Evolutionary conservation across 2,113 vertebrate species (phyloP).

Genomic region (Strix aluco): DNA sequence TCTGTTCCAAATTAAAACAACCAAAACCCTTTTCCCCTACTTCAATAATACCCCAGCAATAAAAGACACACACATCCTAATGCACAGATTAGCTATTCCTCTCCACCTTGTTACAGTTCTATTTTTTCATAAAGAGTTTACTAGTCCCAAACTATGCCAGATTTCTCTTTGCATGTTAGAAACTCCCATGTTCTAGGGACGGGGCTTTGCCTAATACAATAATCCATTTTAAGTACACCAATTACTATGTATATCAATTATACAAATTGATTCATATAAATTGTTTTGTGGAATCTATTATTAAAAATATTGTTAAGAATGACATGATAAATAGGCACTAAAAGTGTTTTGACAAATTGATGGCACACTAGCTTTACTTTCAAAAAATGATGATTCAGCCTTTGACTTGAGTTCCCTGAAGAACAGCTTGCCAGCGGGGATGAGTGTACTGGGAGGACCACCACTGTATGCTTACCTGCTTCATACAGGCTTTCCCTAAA

Average conservation of each 20-base stretch:
- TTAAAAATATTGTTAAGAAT: neutral
- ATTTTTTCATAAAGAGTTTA: neutral
- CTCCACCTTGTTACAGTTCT: neutral
- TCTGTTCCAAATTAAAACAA: neutral
- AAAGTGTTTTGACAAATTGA: neutral
- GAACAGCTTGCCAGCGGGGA: neutral
- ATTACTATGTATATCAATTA: neutral
- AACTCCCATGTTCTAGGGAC: neutral
- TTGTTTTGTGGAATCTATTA: neutral
- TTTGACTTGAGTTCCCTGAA: neutral
- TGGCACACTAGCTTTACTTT: neutral
- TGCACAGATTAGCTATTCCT: neutral
- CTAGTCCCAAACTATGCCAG: neutral
- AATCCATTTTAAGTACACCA: neutral
- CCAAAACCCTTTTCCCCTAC: neutral
- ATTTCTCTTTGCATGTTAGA: neutral
- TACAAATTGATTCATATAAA: neutral
- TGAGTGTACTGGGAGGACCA: neutral
- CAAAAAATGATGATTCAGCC: neutral
- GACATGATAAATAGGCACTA: neutral
- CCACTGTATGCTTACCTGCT: neutral
- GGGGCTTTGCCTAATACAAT: neutral
- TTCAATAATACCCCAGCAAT: neutral
- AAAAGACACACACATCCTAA: neutral
- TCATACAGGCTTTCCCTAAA: neutral